These are phyloP conservation scores for Nemotelus nigrinus DNA, from an alignment of 2,888 invertebrate genomes.

Conservation along the genomic window DNA sequence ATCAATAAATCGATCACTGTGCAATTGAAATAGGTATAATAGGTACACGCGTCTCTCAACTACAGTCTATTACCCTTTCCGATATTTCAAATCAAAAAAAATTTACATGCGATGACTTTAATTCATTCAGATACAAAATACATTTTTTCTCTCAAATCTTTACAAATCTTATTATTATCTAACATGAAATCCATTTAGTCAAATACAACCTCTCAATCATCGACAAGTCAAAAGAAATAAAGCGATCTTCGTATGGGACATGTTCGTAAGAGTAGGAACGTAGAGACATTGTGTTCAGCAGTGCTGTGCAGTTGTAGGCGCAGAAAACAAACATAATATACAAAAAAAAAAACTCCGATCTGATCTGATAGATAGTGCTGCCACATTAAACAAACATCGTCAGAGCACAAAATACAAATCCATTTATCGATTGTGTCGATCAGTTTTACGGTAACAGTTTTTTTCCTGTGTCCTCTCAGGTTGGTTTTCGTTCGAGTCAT, in stretches of 20 bases:
- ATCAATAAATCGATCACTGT: no score
- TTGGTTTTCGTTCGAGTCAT: constrained; percentile 10
- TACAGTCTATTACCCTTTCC: background rate
- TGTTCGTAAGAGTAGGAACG: no score
- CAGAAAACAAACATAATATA: background rate
- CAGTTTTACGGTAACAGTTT: background rate
- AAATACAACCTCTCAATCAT: constrained; percentile 43
- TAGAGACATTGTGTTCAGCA: no score
- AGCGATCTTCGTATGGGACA: background rate
- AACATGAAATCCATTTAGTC: constrained; percentile 34
- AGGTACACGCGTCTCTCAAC: no score
- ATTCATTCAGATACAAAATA: constrained; percentile 4
- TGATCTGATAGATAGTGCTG: constrained; percentile 32
- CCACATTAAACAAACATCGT: constrained; percentile 40
- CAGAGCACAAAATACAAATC: constrained; percentile 12
- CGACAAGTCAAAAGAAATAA: constrained; percentile 27
- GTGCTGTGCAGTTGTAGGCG: no score
- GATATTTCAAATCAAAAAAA: background rate
- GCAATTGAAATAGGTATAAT: no score
- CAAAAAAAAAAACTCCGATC: constrained; percentile 9
- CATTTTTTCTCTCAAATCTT: background rate
- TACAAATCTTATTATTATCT: constrained; percentile 35
- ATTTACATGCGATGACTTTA: constrained; percentile 28
- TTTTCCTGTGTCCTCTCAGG: background rate
- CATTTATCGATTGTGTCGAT: constrained; percentile 35